phyloP scores from a whole-genome alignment of 2,797 vertebrate genomes.

The Ambastaia sidthimunki region DNA sequence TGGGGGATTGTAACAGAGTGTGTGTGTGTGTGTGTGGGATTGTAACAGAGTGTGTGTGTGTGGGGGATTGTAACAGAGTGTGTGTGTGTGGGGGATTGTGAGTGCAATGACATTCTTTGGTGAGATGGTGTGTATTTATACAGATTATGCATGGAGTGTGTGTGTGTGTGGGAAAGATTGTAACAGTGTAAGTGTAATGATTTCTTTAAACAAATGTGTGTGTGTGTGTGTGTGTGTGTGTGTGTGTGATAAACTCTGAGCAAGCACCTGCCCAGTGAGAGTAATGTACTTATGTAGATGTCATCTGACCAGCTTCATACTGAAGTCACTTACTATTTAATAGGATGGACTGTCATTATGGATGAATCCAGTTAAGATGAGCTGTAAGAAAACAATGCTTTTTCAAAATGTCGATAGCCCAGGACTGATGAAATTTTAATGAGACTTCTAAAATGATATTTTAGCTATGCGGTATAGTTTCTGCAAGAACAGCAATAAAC shows the following conservation, averaged over 20 bases:
- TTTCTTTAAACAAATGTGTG: no score
- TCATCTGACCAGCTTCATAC: constrained; percentile 8
- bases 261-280: neutral
- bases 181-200: no score
- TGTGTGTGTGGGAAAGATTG: no score
- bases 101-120: no score
- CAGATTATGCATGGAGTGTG: no score
- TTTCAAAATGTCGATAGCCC: constrained; percentile 53
- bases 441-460: constrained; percentile 59
- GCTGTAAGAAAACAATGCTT: constrained; percentile 56
- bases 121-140: no score
- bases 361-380: constrained; percentile 33
- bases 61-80: no score
- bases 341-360: constrained; percentile 31
- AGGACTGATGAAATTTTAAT: constrained; percentile 60
- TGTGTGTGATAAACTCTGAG: neutral
- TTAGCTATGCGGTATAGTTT: constrained; percentile 46
- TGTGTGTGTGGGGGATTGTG: no score
- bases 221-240: no score
- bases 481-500: constrained; percentile 56
- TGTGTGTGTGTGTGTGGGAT: no score
- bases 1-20: no score
- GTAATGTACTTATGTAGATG: constrained; percentile 17
- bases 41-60: no score
- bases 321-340: constrained; percentile 34